Evolutionary conservation across 2,888 invertebrate genomes (phyloP), one percentile per base, ranked within the genome.

Genomic region (Lordiphosa andalusiaca): DNA sequence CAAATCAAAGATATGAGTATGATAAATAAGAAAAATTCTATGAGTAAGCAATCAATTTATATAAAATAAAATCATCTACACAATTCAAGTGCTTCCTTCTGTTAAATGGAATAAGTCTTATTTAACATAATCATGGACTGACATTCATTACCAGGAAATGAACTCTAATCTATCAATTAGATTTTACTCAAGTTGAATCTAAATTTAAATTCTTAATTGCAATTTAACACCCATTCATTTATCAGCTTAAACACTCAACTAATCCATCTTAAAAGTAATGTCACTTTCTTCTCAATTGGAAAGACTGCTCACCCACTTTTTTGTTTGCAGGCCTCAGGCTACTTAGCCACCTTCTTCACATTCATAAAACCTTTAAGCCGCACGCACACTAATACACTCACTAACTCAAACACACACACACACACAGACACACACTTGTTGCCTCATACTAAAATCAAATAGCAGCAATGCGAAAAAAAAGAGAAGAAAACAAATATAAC

Each of bases 381-480:
- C 33, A 40, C 13, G 41, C 19, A 37, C 39, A 40, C 10, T 12
- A 12, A 49, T n/a, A 39, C 13, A 21, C 30, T 30, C 23, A 41
- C 39, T 42, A 6, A 40, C 23, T 36, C 5, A 40, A 13, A 13
- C 23, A 54, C 52, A 37, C 46, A 36, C 48, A 52, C 40, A 36
- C 48, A 52, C 40, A n/a, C n/a, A n/a, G n/a, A 54, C 52, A 37
- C 46, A 36, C 48, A 52, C 40, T 35, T 70, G 72, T 68, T 71
- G 62, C 53, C 69, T 66, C 69, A 69, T 56, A 61, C 46, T 63
- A 62, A 71, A 69, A 56, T 30, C 2, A 58, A 62, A 57, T 64
- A 61, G 53, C 53, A 66, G 41, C 41, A 37, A 23, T 23, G 33
- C 36, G 39, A 36, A 39, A 25, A 13, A 35, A 4, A n/a, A 47